These are phyloP conservation scores for Hipparchia semele DNA, from an alignment of 2,888 invertebrate genomes.

Conservation along the genomic window DNA sequence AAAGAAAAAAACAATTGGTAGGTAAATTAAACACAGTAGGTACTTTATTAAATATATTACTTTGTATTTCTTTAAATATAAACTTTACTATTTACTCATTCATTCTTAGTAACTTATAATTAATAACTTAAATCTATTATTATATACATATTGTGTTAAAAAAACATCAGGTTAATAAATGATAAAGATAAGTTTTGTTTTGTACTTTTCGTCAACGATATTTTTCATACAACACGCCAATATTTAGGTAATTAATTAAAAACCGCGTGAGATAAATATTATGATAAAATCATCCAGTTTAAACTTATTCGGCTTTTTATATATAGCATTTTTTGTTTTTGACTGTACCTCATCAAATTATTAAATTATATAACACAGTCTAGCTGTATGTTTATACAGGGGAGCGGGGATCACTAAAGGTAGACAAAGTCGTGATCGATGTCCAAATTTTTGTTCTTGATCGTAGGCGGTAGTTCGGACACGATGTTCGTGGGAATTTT, in stretches of 20 bases:
- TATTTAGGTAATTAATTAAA: neutral
- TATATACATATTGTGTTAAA: neutral
- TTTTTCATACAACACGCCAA: too few relatives aligned
- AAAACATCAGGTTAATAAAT: neutral
- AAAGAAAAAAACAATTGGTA: too few relatives aligned
- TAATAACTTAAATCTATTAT: neutral
- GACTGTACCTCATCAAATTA: neutral
- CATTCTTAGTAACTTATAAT: neutral
- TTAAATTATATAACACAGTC: neutral
- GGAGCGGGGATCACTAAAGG: slow-evolving; percentile 46
- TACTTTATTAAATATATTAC: slow-evolving; percentile 10
- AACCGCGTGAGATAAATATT: too few relatives aligned
- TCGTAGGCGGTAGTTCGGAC: slow-evolving; percentile 87
- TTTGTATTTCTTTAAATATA: slow-evolving; percentile 12
- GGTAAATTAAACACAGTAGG: neutral
- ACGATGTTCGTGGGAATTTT: slow-evolving; percentile 92
- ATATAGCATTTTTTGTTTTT: neutral
- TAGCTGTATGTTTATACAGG: neutral
- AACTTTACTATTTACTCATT: neutral
- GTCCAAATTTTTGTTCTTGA: slow-evolving; percentile 73
- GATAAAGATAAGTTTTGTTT: too few relatives aligned
- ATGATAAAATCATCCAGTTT: too few relatives aligned
- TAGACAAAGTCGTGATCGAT: slow-evolving; percentile 72
- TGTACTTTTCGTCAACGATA: too few relatives aligned
- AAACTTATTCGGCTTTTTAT: too few relatives aligned